phyloP scores from a whole-genome alignment of 2,797 vertebrate genomes.

The Jordanella pulchra region DNA sequence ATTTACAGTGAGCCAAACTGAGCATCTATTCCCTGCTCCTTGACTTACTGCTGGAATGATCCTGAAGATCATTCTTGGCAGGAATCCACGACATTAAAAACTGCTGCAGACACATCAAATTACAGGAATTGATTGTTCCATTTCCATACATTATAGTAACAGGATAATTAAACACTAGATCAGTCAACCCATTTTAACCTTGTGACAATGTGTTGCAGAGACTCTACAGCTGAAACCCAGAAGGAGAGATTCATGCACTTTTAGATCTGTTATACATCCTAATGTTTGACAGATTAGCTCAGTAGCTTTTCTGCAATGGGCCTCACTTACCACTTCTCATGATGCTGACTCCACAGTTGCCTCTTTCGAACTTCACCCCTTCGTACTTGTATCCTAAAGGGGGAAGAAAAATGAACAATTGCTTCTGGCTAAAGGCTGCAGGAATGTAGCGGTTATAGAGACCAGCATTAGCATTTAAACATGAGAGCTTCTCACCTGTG shows the following conservation, averaged over 20 bases:
- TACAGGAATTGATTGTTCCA: neutral
- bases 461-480: neutral
- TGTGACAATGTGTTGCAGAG: neutral
- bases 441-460: neutral
- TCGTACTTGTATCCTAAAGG: slow-evolving; percentile 92
- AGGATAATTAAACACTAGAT: neutral
- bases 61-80: neutral
- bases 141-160: neutral
- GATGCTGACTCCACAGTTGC: slow-evolving; percentile 96
- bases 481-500: slow-evolving; percentile 80
- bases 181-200: neutral
- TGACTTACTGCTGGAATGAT: neutral
- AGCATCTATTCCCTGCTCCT: neutral
- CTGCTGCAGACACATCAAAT: neutral
- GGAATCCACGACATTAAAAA: neutral
- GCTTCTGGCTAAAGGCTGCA: slow-evolving; percentile 14
- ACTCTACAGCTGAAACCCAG: neutral
- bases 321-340: slow-evolving; percentile 91
- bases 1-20: no score
- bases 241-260: slow-evolving; percentile 8
- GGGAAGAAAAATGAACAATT: slow-evolving; percentile 14
- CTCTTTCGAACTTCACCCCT: slow-evolving; percentile 93
- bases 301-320: slow-evolving; percentile 12
- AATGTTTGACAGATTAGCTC: slow-evolving; percentile 27
- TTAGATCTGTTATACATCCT: slow-evolving; percentile 11